Percentiles rank a stretch among this genome's conserved stretches.
phyloP scores from a whole-genome alignment of 2,797 vertebrate genomes.

The Ispidina lecontei region DNA sequence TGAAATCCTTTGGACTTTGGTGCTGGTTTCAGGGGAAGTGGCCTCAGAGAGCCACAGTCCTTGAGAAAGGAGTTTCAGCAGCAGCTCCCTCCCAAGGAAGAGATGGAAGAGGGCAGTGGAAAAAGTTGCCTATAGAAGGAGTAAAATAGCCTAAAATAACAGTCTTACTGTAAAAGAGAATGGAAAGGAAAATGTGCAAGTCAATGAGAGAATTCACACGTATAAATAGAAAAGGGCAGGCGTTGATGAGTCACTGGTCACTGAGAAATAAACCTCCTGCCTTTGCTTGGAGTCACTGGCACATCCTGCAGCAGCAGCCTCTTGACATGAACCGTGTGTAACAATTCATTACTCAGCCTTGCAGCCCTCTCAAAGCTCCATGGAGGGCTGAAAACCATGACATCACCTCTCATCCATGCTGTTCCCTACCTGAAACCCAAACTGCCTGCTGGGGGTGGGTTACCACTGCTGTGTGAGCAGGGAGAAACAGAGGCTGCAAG shows the following conservation, averaged over 20 bases:
- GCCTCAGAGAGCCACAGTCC: neutral
- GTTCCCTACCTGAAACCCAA: neutral
- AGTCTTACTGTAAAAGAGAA: conserved; percentile 37
- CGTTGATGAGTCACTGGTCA: conserved; percentile 49
- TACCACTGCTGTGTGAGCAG: neutral
- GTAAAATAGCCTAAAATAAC: neutral
- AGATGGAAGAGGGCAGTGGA: neutral
- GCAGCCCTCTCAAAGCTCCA: neutral
- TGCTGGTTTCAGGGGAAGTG: neutral
- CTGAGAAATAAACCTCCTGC: conserved; percentile 29
- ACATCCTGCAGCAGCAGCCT: conserved; percentile 33
- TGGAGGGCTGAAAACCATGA: neutral
- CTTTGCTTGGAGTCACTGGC: conserved; percentile 40
- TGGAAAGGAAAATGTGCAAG: conserved; percentile 51
- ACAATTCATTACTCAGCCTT: conserved; percentile 51
- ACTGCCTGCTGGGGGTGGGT: neutral
- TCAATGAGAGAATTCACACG: conserved; percentile 53
- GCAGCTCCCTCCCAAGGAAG: neutral
- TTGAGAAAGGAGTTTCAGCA: neutral
- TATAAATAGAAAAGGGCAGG: conserved; percentile 57
- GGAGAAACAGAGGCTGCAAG: neutral
- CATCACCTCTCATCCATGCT: conserved; percentile 15
- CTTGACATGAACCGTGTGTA: conserved; percentile 24
- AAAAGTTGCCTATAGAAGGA: conserved; percentile 26
- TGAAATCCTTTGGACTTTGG: neutral